Evolutionary conservation across 2,888 invertebrate species (phyloP), one percentile per base, ranked within the genome.

Genomic region (Caenorhabditis auriculariae): DNA sequence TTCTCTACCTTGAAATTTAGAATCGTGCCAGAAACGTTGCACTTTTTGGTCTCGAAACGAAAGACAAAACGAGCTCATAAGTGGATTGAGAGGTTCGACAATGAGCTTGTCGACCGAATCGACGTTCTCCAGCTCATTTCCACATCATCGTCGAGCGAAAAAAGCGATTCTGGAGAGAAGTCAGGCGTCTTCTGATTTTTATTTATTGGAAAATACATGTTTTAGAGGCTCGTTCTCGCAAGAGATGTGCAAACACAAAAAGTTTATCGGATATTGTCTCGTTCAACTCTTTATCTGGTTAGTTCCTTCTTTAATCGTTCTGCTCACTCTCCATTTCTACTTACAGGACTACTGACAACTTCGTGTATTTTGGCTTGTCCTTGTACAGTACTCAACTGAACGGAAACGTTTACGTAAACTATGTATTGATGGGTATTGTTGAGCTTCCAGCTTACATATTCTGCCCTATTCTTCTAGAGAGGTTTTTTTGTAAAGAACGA

Each of bases 311-410:
- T 57, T 56, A n/a, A n/a, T n/a, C n/a, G n/a, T n/a, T n/a, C n/a
- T n/a, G n/a, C n/a, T n/a, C n/a, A n/a, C n/a, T n/a, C n/a, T n/a
- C n/a, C 4, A 19, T 5, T 23, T 35, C 9, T 12, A n/a, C n/a
- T 45, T 42, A n/a, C 44, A 60, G 60, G 55, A 44, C 49, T 15
- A 47, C 32, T 15, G 54, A 55, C 29, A 52, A 42, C 3, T 56
- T 74, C 49, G 57, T 73, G 51, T 74, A 74, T 49, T 74, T 69
- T 54, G 74, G 71, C 9, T 45, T 74, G 17, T 66, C 66, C 17
- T 41, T 72, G 29, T 72, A 61, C 60, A 60, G 60, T 51, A 69
- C 68, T 3, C 50, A 63, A 15, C 39, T 72, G 39, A 59, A 58
- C 23, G 72, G 71, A 9, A 65, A 72, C 29, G 41, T 47, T 9